Base-by-base conservation (phyloP, 2,797 vertebrate species). In the Anableps anableps region DNA sequence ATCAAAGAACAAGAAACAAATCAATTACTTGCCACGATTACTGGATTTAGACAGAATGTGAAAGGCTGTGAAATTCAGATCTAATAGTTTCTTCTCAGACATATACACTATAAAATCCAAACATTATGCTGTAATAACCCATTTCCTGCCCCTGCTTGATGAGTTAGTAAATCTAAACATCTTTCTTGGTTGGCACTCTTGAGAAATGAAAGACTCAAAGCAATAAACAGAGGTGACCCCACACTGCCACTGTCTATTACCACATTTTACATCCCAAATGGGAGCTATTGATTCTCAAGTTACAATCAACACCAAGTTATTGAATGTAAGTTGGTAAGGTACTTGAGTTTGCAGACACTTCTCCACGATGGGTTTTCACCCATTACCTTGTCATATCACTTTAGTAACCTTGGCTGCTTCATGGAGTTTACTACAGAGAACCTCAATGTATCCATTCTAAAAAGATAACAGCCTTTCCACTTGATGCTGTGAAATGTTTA, bases 301-400 rank as follows among this genome's bases (percentile, higher is more conserved):
- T 97, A 97, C 95, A 97, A 97, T 95, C 95, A 97, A 97, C 96
- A 97, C 86, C 89, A 96, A 97, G 97, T 97, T 96, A 97, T 97
- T 95, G 96, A 96, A 96, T 95, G 95, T 96, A 95, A 95, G 95
- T 96, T 97, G 96, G 98, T 97, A 95, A 96, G 96, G 94, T 96
- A 95, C 95, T 91, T 91, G 94, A 94, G 93, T 93, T 96, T 92
- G 92, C 92, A 90, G 96, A 95, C 93, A 94, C 95, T 96, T 96
- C 94, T 95, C 94, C 89, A 94, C 92, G 90, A 96, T 92, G 94
- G 94, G 93, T 94, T 96, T 94, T 93, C 94, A 92, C 94, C 62
- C 62, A 23, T 66, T 94, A 91, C 23, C 74, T 81, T 1, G 14
- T 70, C 3, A 0, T 3, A 94, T 97, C 95, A 93, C 96, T 92